phyloP scores from a whole-genome alignment of 2,113 vertebrate genomes.

The Amphilophus citrinellus region DNA sequence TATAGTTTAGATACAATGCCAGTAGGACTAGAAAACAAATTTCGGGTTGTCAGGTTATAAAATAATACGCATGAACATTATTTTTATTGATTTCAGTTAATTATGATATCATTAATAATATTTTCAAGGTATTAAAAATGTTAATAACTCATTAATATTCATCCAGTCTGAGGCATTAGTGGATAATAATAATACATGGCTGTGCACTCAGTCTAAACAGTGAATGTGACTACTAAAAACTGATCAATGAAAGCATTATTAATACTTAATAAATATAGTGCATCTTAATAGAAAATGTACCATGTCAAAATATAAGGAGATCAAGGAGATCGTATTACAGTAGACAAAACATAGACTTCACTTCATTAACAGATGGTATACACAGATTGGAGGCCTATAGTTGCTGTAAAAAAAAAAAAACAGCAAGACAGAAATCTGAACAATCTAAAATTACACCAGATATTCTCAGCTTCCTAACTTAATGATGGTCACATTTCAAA shows the following conservation, averaged over 20 bases:
- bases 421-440: neutral
- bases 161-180: neutral
- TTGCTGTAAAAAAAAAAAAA: neutral
- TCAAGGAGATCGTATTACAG: neutral
- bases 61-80: too few relatives aligned
- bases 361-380: neutral
- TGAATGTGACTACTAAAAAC: neutral
- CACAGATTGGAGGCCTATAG: neutral
- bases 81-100: neutral
- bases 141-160: neutral
- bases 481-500: constrained; percentile 20
- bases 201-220: neutral
- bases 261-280: neutral
- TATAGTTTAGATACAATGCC: neutral
- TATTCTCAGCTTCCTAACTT: neutral
- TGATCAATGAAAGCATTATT: neutral
- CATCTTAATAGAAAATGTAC: neutral
- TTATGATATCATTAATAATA: neutral
- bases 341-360: neutral
- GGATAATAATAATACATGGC: neutral
- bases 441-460: constrained; percentile 15
- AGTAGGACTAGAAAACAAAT: neutral
- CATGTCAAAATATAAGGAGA: neutral
- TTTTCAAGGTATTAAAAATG: neutral
- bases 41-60: neutral